Evolutionary conservation across 2,113 vertebrate genomes (phyloP).

Genomic region (Lontra canadensis): DNA sequence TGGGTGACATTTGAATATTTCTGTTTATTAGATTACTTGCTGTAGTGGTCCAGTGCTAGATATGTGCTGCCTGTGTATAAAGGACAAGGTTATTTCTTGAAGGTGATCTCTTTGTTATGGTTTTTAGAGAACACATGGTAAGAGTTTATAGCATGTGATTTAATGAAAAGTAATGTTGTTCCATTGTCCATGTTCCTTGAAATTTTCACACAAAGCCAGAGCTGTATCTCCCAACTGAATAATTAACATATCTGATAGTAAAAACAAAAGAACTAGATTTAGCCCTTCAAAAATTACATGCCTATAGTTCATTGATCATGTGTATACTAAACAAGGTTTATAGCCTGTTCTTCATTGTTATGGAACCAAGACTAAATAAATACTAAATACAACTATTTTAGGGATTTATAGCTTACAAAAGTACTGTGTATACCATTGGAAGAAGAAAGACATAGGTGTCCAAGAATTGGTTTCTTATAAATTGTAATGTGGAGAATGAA

Average conservation of each 20-base stretch:
- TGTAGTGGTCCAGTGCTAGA: not conserved
- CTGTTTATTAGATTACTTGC: slow-evolving; percentile 32
- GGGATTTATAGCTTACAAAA: slow-evolving; percentile 19
- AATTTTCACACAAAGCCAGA: not conserved
- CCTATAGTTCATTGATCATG: not conserved
- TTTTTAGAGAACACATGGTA: slow-evolving; percentile 37
- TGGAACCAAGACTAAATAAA: slow-evolving; percentile 36
- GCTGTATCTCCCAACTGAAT: not conserved
- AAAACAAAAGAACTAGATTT: slow-evolving; percentile 7
- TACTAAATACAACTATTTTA: slow-evolving; percentile 26
- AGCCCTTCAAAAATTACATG: slow-evolving; percentile 36
- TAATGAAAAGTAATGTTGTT: slow-evolving; percentile 2
- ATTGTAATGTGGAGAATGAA: not conserved
- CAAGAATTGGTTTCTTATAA: slow-evolving; percentile 49
- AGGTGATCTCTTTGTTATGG: not conserved
- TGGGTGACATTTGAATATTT: slow-evolving; percentile 14
- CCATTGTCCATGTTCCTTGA: not conserved
- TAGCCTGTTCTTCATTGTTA: not conserved
- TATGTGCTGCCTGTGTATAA: not conserved
- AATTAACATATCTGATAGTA: slow-evolving; percentile 8
- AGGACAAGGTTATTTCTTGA: slow-evolving; percentile 43
- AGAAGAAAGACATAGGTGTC: not conserved
- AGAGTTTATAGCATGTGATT: not conserved
- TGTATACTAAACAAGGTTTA: not conserved
- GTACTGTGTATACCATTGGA: not conserved